Evolutionary conservation across 2,113 vertebrate species (phyloP).

Genomic region (western clawed frog (Xenopus tropicalis)): DNA sequence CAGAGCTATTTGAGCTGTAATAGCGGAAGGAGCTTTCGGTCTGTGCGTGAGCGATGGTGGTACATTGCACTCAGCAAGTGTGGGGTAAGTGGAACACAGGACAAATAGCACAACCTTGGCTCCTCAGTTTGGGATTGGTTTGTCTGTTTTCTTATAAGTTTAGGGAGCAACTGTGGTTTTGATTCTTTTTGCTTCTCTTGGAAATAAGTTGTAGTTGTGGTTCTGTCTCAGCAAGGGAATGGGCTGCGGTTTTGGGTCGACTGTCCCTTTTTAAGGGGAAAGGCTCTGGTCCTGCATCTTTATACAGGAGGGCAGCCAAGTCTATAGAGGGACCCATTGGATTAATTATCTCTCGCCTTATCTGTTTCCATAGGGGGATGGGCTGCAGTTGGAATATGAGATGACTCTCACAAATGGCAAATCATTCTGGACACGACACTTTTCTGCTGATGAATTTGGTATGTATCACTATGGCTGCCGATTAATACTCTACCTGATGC

Average conservation of each 20-base stretch:
- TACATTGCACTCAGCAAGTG: conserved; percentile 94
- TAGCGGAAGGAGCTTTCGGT: conserved; percentile 86
- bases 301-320: too few relatives aligned
- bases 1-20: conserved; percentile 78
- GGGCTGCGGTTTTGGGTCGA: conserved; percentile 11
- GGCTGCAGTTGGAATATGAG: conserved; percentile 85
- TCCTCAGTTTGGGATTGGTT: too few relatives aligned
- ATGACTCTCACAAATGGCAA: conserved; percentile 89
- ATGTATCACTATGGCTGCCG: conserved; percentile 41
- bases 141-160: too few relatives aligned
- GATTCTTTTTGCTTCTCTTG: background rate
- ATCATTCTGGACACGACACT: conserved; percentile 90
- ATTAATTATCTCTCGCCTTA: background rate
- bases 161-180: background rate
- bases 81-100: conserved; percentile 69
- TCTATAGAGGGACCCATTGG: too few relatives aligned
- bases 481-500: background rate
- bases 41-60: conserved; percentile 89
- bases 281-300: conserved; percentile 47
- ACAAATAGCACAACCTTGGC: background rate
- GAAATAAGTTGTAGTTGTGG: background rate
- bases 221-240: background rate
- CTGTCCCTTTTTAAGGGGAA: conserved; percentile 27
- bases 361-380: conserved; percentile 70
- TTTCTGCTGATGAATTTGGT: conserved; percentile 91